Evolutionary conservation across 2,113 vertebrate genomes (phyloP), one percentile per base, ranked within the genome.

Genomic region (Calypte anna): DNA sequence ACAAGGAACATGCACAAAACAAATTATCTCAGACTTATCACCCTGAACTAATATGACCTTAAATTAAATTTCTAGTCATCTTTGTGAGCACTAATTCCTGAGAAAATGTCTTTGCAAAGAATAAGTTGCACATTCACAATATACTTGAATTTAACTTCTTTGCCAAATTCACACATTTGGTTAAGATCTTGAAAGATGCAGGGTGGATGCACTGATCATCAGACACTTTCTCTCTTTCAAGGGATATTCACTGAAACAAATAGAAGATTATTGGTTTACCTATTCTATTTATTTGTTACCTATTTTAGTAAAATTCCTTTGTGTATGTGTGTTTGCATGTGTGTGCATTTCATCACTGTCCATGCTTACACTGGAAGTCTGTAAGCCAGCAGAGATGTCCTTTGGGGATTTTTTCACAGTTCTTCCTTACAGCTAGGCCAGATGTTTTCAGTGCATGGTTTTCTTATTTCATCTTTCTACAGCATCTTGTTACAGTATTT

Each of bases 261-360:
- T 36, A 43, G 25, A 53, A 90, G 23, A 57, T 82, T 91, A 90
- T 78, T 80, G 88, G 82, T 79, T 74, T 66, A 50, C n/a, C 5
- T 50, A 17, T 53, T 76, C 89, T 68, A 68, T 80, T 80, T 38
- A 5, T 31, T 8, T 30, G 11, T 64, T 87, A 93, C 76, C 73
- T 90, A 70, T 96, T 91, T 93, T 30, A 91, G 61, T n/a, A 86
- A 77, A 94, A 59, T 36, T n/a, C 27, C 14, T 83, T 8, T 51
- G 21, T 21, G n/a, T 72, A 13, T 33, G 12, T 43, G 31, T 28
- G 14, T 43, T 10, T 64, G 40, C 40, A 2, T 55, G 64, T 31
- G 14, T 20, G 12, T 78, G 30, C 22, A 38, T 54, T 79, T 81
- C 16, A n/a, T 83, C 36, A 57, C 8, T 72, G 33, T 66, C 4